Percentiles rank a stretch among this genome's conserved stretches.
These are phyloP conservation scores for Synanthedon tipuliformis DNA, from an alignment of 2,888 invertebrate genomes.

Conservation along the genomic window DNA sequence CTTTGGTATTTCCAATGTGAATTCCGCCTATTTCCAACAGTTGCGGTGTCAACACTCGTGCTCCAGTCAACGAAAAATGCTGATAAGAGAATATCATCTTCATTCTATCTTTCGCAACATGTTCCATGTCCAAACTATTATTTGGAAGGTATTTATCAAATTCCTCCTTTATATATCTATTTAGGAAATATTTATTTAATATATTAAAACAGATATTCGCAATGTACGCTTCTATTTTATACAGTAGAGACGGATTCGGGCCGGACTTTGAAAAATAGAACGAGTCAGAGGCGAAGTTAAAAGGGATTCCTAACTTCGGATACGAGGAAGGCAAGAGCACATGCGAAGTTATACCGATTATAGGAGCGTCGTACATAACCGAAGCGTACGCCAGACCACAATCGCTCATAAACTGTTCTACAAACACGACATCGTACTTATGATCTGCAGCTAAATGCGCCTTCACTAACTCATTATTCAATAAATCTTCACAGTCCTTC, in stretches of 20 bases:
- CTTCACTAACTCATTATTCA: constrained; percentile 29
- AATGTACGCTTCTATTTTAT: constrained; percentile 29
- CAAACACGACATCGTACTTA: constrained; percentile 54
- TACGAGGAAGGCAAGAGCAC: constrained; percentile 58
- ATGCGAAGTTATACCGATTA: constrained; percentile 65
- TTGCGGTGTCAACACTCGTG: constrained; percentile 60
- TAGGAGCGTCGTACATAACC: constrained; percentile 46
- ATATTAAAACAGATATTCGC: constrained; percentile 20
- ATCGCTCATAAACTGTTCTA: constrained; percentile 57
- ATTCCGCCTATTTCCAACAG: constrained; percentile 73
- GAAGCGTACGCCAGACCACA: constrained; percentile 47
- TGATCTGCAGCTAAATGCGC: constrained; percentile 20
- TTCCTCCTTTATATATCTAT: constrained; percentile 33
- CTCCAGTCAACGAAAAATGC: constrained; percentile 70
- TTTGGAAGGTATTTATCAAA: constrained; percentile 48
- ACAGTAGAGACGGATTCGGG: constrained; percentile 26
- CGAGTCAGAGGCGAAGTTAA: constrained; percentile 57
- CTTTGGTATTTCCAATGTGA: constrained; percentile 37
- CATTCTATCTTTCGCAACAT: constrained; percentile 48
- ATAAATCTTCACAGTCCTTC: constrained; percentile 30
- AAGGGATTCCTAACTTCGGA: constrained; percentile 54
- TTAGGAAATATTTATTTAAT: constrained; percentile 25
- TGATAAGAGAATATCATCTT: constrained; percentile 71
- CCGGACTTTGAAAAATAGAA: constrained; percentile 47
- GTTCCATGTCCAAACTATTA: constrained; percentile 51